Percentiles rank a stretch among this genome's conserved stretches.
These are phyloP conservation scores for Alviniconcha marisindica DNA, from an alignment of 1,140 invertebrate species.

Conservation along the genomic window DNA sequence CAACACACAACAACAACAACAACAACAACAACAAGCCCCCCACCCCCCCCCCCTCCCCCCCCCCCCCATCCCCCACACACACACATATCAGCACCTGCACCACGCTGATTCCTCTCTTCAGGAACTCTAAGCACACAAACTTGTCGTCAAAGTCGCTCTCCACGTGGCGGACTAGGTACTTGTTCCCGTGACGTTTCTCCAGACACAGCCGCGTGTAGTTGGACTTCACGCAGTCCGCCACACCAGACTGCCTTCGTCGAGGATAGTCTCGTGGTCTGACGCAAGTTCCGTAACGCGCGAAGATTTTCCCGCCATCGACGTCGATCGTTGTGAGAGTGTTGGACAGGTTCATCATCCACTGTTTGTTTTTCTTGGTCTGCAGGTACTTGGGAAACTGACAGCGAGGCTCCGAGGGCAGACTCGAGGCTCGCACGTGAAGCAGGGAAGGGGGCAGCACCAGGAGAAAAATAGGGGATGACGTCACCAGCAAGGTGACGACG, in stretches of 20 bases:
- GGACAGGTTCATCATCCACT: constrained; percentile 46
- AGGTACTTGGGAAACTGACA: constrained; percentile 23
- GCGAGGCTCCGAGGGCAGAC: background rate
- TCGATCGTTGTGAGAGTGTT: constrained; percentile 30
- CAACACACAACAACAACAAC: background rate
- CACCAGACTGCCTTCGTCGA: background rate
- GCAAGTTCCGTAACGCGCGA: constrained; percentile 34
- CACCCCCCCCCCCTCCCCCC: too few relatives aligned
- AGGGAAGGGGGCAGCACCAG: background rate
- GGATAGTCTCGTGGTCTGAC: constrained; percentile 6
- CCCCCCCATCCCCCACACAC: too few relatives aligned
- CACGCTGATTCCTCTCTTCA: constrained; percentile 36
- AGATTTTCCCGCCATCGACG: constrained; percentile 37
- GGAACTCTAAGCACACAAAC: constrained; percentile 40
- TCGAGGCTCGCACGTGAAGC: background rate
- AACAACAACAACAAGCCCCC: background rate
- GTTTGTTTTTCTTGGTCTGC: constrained; percentile 34
- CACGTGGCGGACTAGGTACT: constrained; percentile 38
- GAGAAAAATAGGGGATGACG: constrained; percentile 19
- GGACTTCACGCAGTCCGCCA: constrained; percentile 29
- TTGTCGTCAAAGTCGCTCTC: constrained; percentile 40
- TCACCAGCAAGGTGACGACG: constrained; percentile 7
- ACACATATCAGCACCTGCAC: constrained; percentile 20
- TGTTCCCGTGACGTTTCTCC: constrained; percentile 12
- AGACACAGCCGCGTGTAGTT: constrained; percentile 41